A percentile compares a stretch with the other conserved stretches of the same genome.
Evolutionary conservation across 2,113 vertebrate genomes (phyloP).

Genomic region (Isichthys henryi): DNA sequence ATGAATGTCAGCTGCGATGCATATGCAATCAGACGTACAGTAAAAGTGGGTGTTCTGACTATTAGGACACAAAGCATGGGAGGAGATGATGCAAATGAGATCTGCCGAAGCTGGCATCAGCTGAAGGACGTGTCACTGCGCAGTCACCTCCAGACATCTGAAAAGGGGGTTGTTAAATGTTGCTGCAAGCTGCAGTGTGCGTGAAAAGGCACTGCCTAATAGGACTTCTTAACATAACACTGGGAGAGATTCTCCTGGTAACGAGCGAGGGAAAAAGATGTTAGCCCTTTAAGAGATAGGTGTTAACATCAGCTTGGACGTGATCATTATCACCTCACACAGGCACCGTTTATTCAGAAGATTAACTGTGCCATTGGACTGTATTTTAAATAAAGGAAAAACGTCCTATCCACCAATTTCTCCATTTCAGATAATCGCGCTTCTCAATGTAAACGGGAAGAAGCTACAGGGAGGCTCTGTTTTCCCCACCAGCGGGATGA

Average conservation of each 20-base stretch:
- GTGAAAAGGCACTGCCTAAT: neutral
- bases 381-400: neutral
- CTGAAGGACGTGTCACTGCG: neutral
- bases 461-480: conserved; percentile 39
- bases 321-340: neutral
- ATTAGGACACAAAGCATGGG: neutral
- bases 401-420: neutral
- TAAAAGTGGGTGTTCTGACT: neutral
- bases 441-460: neutral
- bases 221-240: neutral
- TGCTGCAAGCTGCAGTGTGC: neutral
- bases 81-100: conserved; percentile 1
- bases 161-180: neutral
- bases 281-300: neutral
- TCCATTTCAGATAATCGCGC: neutral
- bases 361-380: neutral
- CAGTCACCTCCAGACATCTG: neutral
- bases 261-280: neutral
- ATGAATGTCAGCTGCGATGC: neutral
- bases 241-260: neutral
- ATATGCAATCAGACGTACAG: conserved; percentile 1
- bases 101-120: neutral
- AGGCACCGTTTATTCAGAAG: neutral
- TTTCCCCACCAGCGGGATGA: conserved; percentile 52
- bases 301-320: conserved; percentile 3